Evolutionary conservation across 2,888 invertebrate genomes (phyloP), one percentile per base, ranked within the genome.

Genomic region (Sceliomorpha sp.): DNA sequence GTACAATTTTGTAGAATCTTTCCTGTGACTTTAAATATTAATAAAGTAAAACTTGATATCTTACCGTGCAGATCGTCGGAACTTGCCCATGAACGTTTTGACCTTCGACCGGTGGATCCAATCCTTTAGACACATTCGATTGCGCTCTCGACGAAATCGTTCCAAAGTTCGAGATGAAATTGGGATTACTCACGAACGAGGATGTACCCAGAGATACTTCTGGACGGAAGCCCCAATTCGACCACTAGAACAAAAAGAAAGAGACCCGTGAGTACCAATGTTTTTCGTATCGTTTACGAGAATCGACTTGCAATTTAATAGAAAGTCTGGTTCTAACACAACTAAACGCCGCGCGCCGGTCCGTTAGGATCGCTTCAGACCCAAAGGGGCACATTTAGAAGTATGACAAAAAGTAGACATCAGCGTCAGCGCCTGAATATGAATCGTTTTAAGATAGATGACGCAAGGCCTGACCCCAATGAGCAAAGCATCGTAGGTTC

Each of bases 11-110:
- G n/a, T n/a, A n/a, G n/a, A n/a, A n/a, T n/a, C n/a, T n/a, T n/a
- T n/a, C n/a, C n/a, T n/a, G n/a, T n/a, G n/a, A n/a, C n/a, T n/a
- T n/a, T n/a, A n/a, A n/a, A n/a, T n/a, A n/a, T n/a, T n/a, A n/a
- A n/a, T n/a, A n/a, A n/a, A 8, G n/a, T 9, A 15, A 29, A 36
- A 37, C 10, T 59, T 42, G 7, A 36, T 29, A 7, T 72, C 85
- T 84, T 59, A 87, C 87, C 71, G 84, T 83, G 72, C 86, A 86
- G 67, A 87, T 87, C 10, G 85, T 87, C 26, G 87, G 87, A 20
- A 80, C 80, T 66, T 87, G 85, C 9, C 87, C 87, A 31, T 87
- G 87, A 24, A 87, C 73, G 44, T 82, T 85, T 47, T 70, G 79
- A 37, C 72, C 67, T 50, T 83, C 77, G 44, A 76, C 56, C 8